Evolutionary conservation across 1,140 invertebrate genomes (phyloP).

Genomic region (Dendrolimus punctatus): DNA sequence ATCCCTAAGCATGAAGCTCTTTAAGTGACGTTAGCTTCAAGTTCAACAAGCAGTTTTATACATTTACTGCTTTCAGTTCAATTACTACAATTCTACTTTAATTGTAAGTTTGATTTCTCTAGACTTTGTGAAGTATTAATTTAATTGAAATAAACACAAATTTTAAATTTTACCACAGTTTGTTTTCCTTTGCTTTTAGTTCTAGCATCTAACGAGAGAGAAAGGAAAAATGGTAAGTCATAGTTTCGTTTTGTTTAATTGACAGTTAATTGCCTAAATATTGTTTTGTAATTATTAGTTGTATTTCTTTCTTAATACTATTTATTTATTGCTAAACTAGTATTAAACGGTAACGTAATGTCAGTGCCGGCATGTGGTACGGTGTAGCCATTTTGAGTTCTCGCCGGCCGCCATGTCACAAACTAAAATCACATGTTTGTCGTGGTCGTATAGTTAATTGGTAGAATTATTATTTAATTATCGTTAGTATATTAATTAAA

Average conservation of each 20-base stretch:
- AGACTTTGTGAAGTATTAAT: too few relatives aligned
- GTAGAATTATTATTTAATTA: neutral
- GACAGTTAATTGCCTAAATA: neutral
- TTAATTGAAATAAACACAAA: too few relatives aligned
- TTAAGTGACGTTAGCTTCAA: too few relatives aligned
- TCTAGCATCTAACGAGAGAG: neutral
- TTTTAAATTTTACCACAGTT: too few relatives aligned
- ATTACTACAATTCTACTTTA: too few relatives aligned
- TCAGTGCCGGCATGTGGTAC: constrained; percentile 27
- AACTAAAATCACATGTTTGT: constrained; percentile 39
- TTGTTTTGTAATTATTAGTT: neutral
- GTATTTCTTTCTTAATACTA: neutral
- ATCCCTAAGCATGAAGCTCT: too few relatives aligned
- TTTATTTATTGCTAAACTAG: neutral
- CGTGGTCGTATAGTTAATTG: neutral
- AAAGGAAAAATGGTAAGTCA: constrained; percentile 5
- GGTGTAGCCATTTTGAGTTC: constrained; percentile 54
- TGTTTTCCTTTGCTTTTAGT: too few relatives aligned
- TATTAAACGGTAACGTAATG: too few relatives aligned
- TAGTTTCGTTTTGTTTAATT: too few relatives aligned
- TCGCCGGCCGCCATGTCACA: constrained; percentile 56
- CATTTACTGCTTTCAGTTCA: too few relatives aligned
- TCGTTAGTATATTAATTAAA: neutral
- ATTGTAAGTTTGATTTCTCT: too few relatives aligned
- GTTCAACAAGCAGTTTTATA: too few relatives aligned